Percentiles rank a stretch among this genome's conserved stretches.
phyloP scores from a whole-genome alignment of 2,797 vertebrate species.

The Eptatretus atami region DNA sequence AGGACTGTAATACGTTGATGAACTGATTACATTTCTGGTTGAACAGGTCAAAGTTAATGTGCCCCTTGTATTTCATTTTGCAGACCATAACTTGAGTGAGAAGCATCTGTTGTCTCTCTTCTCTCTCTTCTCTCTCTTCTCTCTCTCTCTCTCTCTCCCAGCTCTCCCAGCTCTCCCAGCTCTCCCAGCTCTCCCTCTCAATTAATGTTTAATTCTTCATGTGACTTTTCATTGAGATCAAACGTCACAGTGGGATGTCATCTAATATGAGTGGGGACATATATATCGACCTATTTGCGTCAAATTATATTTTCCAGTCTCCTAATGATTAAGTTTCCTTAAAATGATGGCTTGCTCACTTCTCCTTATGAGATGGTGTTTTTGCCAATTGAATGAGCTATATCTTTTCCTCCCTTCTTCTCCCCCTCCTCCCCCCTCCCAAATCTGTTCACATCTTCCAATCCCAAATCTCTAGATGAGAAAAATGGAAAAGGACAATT shows the following conservation, averaged over 20 bases:
- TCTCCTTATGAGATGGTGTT: too few relatives aligned
- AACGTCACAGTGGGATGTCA: slow-evolving; percentile 15
- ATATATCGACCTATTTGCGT: too few relatives aligned
- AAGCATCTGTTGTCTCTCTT: slow-evolving; percentile 41
- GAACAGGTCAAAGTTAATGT: too few relatives aligned
- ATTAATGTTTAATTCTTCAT: slow-evolving; percentile 38
- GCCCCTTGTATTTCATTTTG: too few relatives aligned
- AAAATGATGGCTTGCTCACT: too few relatives aligned
- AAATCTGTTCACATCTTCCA: slow-evolving; percentile 3
- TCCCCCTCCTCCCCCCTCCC: slow-evolving; percentile 8
- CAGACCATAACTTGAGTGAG: slow-evolving; percentile 22
- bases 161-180: slow-evolving; percentile 16
- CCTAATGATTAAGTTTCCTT: too few relatives aligned
- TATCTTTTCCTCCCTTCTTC: slow-evolving; percentile 8
- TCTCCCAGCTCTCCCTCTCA: slow-evolving; percentile 10
- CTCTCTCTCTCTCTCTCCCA: slow-evolving; percentile 18
- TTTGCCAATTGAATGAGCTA: too few relatives aligned
- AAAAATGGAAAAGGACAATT: slow-evolving; percentile 1
- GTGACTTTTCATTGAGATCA: slow-evolving; percentile 18
- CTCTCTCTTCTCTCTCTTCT: slow-evolving; percentile 21
- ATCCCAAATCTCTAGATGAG: slow-evolving; percentile 9
- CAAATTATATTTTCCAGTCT: too few relatives aligned
- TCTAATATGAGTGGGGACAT: too few relatives aligned
- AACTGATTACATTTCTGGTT: too few relatives aligned
- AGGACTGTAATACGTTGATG: too few relatives aligned